Percentiles rank a stretch among this genome's conserved stretches.
Conservation (phyloP, 2,888 invertebrate genomes). For the Neoscelio sp. region DNA sequence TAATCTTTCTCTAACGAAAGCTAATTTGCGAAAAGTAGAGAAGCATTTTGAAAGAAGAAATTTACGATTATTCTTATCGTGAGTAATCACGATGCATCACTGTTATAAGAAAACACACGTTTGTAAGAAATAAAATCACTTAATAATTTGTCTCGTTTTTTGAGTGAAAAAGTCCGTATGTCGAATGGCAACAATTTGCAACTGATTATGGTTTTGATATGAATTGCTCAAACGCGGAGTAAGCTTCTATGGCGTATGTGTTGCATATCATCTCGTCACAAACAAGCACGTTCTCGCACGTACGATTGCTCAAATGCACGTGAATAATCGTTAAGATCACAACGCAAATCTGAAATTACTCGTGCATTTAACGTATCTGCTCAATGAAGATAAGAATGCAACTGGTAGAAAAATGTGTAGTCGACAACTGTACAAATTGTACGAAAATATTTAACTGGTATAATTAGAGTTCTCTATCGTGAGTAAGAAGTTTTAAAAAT, state of each 20-base stretch:
- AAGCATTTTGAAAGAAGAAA: no score
- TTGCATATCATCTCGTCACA: constrained; percentile 53
- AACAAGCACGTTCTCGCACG: constrained; percentile 57
- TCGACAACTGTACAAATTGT: neutral
- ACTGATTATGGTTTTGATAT: constrained; percentile 51
- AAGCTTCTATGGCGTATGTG: constrained; percentile 40
- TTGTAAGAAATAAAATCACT: no score
- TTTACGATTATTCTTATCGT: no score
- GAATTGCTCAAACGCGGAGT: constrained; percentile 43
- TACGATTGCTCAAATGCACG: constrained; percentile 54
- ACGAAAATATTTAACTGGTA: neutral
- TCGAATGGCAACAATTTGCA: constrained; percentile 43
- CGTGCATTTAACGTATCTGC: constrained; percentile 6
- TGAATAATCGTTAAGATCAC: constrained; percentile 52
- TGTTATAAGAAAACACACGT: no score
- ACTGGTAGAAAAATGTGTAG: constrained; percentile 2
- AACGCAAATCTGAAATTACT: constrained; percentile 24
- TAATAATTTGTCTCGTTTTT: no score
- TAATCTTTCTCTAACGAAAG: no score
- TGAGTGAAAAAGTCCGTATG: constrained; percentile 15
- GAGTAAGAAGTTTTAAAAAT: neutral
- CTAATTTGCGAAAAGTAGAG: no score
- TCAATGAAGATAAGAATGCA: constrained; percentile 9
- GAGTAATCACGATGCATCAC: no score
- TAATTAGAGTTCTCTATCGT: neutral